Percentiles rank a stretch among this genome's conserved stretches.
Conservation (phyloP, 2,888 invertebrate genomes). For the Lasiommata megera region DNA sequence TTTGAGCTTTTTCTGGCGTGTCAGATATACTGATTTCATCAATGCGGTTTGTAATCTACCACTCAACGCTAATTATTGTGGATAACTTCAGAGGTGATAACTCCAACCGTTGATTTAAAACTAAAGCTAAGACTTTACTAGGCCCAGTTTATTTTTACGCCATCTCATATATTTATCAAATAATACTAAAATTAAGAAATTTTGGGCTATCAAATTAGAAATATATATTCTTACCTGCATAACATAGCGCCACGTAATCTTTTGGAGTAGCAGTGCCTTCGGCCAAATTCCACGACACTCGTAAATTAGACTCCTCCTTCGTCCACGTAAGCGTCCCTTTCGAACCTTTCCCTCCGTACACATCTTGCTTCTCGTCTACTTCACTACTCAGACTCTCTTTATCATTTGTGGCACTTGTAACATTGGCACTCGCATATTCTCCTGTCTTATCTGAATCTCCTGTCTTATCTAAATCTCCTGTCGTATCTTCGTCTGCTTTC, state of each 20-base stretch:
- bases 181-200: too few species aligned
- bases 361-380: slow-evolving; percentile 31
- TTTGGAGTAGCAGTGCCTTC: slow-evolving; percentile 54
- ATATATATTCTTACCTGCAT: slow-evolving; percentile 72
- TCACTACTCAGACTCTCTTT: slow-evolving; percentile 41
- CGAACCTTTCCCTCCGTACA: slow-evolving; percentile 21
- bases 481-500: slow-evolving; percentile 10
- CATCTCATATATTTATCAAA: too few species aligned
- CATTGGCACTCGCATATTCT: slow-evolving; percentile 55
- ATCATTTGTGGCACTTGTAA: slow-evolving; percentile 49
- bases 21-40: too few species aligned
- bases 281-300: slow-evolving; percentile 72
- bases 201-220: too few species aligned
- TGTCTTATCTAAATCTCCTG: neutral
- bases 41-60: too few species aligned
- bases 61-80: too few species aligned
- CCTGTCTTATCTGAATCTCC: neutral
- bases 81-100: too few species aligned
- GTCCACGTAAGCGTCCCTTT: slow-evolving; percentile 50
- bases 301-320: slow-evolving; percentile 60
- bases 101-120: too few species aligned
- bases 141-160: too few species aligned
- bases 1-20: too few species aligned
- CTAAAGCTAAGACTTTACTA: too few species aligned
- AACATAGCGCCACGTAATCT: slow-evolving; percentile 81